These are phyloP conservation scores for Thamnaconus septentrionalis DNA, from an alignment of 2,113 vertebrate species.

Conservation along the genomic window DNA sequence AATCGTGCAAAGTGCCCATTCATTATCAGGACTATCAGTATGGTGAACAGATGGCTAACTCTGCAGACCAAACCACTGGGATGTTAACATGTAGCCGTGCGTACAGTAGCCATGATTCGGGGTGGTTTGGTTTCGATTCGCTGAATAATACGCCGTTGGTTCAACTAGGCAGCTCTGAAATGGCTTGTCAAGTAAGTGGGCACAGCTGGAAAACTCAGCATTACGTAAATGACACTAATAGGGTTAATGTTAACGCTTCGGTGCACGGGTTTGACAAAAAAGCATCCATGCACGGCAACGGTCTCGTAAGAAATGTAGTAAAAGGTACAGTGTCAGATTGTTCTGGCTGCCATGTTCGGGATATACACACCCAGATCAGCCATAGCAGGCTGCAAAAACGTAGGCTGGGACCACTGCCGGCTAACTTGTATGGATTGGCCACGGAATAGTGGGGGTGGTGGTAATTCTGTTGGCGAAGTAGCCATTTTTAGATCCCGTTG, in stretches of 20 bases:
- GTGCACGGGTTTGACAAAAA: not conserved
- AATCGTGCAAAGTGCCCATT: not conserved
- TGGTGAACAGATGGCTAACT: not conserved
- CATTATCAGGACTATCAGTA: not conserved
- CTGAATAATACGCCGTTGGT: not conserved
- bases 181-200: no score
- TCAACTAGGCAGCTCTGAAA: not conserved
- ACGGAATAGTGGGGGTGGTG: slow-evolving; percentile 56
- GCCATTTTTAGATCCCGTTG: slow-evolving; percentile 71
- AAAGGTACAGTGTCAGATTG: not conserved
- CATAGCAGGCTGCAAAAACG: slow-evolving; percentile 14
- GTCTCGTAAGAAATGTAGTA: not conserved
- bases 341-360: slow-evolving; percentile 27
- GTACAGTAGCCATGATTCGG: slow-evolving; percentile 1
- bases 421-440: slow-evolving; percentile 50
- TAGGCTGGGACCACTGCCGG: slow-evolving; percentile 40
- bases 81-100: slow-evolving; percentile 18
- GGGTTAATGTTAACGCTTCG: not conserved
- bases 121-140: slow-evolving; percentile 34
- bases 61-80: slow-evolving; percentile 10
- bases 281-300: not conserved
- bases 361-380: slow-evolving; percentile 36
- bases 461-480: slow-evolving; percentile 48
- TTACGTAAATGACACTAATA: slow-evolving; percentile 15
- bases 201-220: not conserved